Evolutionary conservation across 2,113 vertebrate species (phyloP).

Genomic region (Hyaena hyaena): DNA sequence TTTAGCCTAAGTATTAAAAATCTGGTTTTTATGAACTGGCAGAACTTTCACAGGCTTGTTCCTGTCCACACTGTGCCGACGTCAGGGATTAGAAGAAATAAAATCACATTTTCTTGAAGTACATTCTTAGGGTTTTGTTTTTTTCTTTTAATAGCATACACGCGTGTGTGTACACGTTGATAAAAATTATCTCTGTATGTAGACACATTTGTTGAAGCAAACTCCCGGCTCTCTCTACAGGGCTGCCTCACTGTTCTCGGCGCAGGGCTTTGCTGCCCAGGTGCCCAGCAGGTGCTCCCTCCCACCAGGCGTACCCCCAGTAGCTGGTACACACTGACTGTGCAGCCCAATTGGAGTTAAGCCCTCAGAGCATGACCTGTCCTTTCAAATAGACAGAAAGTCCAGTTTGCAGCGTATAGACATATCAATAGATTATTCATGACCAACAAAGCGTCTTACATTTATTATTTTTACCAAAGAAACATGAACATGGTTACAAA

Average conservation of each 20-base stretch:
- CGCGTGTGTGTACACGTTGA: background rate
- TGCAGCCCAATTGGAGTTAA: background rate
- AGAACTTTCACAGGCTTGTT: slow-evolving; percentile 30
- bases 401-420: background rate
- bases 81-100: slow-evolving; percentile 10
- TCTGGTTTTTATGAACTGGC: slow-evolving; percentile 11
- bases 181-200: background rate
- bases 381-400: background rate
- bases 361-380: background rate
- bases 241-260: background rate
- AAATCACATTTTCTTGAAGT: background rate
- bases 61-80: background rate
- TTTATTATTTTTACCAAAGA: slow-evolving; percentile 14
- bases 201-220: background rate
- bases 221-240: fast-evolving
- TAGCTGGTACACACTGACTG: background rate
- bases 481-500: background rate
- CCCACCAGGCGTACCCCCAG: fast-evolving
- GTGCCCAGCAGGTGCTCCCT: background rate
- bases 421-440: background rate
- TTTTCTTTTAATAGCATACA: background rate
- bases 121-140: background rate
- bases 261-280: background rate
- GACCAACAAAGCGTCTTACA: background rate
- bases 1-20: background rate